A percentile compares a stretch with the other conserved stretches of the same genome.
Conservation (phyloP, 2,113 vertebrate genomes). For the Leptobrachium leishanense region DNA sequence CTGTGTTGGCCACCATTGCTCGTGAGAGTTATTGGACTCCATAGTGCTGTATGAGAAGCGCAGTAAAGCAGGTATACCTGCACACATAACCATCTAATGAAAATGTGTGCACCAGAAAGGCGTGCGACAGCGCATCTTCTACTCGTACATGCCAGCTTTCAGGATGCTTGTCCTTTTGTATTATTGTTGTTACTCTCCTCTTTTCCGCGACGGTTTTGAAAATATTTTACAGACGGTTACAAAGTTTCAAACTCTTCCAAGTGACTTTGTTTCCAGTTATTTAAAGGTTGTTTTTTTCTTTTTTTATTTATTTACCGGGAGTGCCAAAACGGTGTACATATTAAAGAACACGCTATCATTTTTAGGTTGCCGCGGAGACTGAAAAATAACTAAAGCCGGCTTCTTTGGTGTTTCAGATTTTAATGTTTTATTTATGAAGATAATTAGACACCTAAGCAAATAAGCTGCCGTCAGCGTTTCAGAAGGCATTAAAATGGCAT, state of each 20-base stretch:
- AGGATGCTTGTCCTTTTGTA: no score
- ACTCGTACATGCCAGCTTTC: no score
- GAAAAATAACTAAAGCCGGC: background rate
- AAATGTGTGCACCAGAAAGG: no score
- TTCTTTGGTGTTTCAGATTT: background rate
- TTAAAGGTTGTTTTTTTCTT: conserved; percentile 51
- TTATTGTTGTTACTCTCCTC: no score
- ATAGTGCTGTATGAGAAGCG: no score
- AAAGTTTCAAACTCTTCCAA: conserved; percentile 67
- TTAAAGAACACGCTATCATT: conserved; percentile 54
- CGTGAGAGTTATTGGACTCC: no score
- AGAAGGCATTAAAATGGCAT: background rate
- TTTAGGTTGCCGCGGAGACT: conserved; percentile 51
- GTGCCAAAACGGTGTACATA: conserved; percentile 62
- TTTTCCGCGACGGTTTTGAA: no score
- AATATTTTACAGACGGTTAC: background rate
- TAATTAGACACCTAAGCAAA: conserved; percentile 17
- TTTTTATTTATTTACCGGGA: conserved; percentile 62
- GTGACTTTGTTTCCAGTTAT: conserved; percentile 75
- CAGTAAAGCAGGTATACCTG: no score
- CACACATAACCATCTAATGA: no score
- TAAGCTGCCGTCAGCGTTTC: background rate
- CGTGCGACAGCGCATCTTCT: no score
- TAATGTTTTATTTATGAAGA: conserved; percentile 36
- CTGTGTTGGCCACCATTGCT: no score